Percentiles rank a stretch among this genome's conserved stretches.
These are phyloP conservation scores for Agelastica alni DNA, from an alignment of 2,888 invertebrate species.

Conservation along the genomic window DNA sequence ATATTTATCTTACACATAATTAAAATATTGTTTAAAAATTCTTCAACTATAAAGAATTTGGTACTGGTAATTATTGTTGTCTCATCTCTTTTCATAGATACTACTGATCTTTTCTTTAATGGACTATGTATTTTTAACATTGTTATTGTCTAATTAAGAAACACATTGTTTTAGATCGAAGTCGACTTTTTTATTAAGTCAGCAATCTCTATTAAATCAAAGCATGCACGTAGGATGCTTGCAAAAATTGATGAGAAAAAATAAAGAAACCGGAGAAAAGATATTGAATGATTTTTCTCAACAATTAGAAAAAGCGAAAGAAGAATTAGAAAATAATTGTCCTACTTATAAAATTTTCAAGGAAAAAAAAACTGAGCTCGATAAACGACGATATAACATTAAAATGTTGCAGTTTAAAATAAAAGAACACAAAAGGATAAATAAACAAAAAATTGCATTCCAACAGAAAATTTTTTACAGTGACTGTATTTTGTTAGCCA, in stretches of 20 bases:
- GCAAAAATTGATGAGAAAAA: conserved; percentile 5
- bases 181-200: conserved; percentile 13
- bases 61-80: too few species aligned
- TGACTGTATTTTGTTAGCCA: conserved; percentile 20
- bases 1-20: too few species aligned
- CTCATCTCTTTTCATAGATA: too few species aligned
- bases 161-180: conserved; percentile 24
- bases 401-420: conserved; percentile 18
- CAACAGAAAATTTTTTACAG: conserved; percentile 19
- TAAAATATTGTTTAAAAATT: too few species aligned
- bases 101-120: too few species aligned
- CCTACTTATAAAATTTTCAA: conserved; percentile 25
- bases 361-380: conserved; percentile 20
- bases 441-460: conserved; percentile 13
- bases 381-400: conserved; percentile 17
- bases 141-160: too few species aligned
- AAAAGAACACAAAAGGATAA: conserved; percentile 5
- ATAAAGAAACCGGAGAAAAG: conserved; percentile 18
- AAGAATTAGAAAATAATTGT: conserved; percentile 18
- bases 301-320: conserved; percentile 17
- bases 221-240: conserved; percentile 19
- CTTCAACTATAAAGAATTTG: too few species aligned
- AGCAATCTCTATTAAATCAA: conserved; percentile 19
- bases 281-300: conserved; percentile 14
- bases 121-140: too few species aligned